phyloP scores from a whole-genome alignment of 2,797 vertebrate genomes.

The Oophaga sylvatica region DNA sequence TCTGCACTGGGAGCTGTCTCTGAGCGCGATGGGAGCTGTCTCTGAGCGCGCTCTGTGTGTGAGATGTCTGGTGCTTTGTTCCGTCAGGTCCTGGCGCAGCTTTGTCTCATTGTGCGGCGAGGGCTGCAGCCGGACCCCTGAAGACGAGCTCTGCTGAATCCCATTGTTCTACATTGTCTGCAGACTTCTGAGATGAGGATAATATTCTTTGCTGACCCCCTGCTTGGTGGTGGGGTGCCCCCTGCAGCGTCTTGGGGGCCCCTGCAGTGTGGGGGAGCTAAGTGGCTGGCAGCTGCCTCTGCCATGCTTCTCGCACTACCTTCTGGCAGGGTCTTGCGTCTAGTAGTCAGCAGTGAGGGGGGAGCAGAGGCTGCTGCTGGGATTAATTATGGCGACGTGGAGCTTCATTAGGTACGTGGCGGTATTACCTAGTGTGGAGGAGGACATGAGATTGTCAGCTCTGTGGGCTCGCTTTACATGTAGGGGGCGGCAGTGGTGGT shows the following conservation, averaged over 20 bases:
- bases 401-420: slow-evolving; percentile 43
- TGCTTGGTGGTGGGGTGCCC: too few species aligned
- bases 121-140: slow-evolving; percentile 15
- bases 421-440: slow-evolving; percentile 6
- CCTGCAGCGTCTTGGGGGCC: too few species aligned
- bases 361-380: slow-evolving; percentile 64
- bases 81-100: neutral
- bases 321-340: slow-evolving; percentile 77
- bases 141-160: neutral
- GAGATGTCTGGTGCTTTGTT: slow-evolving; percentile 24
- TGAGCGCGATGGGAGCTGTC: too few species aligned
- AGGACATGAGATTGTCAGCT: neutral
- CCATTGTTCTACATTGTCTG: neutral
- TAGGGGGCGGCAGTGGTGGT: neutral
- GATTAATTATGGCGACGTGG: slow-evolving; percentile 73
- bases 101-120: slow-evolving; percentile 2
- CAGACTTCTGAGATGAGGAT: neutral
- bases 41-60: too few species aligned
- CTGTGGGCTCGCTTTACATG: neutral
- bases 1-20: too few species aligned
- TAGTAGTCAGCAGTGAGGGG: slow-evolving; percentile 69
- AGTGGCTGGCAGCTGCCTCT: neutral
- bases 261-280: slow-evolving; percentile 71
- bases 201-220: neutral
- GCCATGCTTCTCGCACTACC: slow-evolving; percentile 75